These are phyloP conservation scores for Eupithecia insigniata DNA, from an alignment of 2,888 invertebrate species.

Conservation along the genomic window DNA sequence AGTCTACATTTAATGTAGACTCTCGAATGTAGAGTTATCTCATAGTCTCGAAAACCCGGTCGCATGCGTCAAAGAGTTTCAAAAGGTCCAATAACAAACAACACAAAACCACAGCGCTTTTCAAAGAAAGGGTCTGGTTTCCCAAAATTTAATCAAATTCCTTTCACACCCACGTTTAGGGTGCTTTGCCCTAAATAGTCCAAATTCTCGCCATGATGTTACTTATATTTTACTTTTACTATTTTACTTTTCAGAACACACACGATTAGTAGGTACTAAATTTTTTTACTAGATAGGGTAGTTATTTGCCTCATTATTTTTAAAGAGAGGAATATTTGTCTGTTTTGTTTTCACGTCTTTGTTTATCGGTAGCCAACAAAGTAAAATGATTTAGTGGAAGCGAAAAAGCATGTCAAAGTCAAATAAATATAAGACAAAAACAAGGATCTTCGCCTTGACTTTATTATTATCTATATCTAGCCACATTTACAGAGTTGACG, in stretches of 20 bases:
- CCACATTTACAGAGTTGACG: not conserved
- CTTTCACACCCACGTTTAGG: slow-evolving; percentile 4
- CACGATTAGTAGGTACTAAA: not conserved
- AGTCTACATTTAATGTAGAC: no score
- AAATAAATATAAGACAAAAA: slow-evolving; percentile 10
- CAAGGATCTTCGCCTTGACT: slow-evolving; percentile 21
- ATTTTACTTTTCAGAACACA: not conserved
- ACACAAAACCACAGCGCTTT: not conserved
- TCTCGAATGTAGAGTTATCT: no score
- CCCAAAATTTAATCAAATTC: slow-evolving; percentile 4
- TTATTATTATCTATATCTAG: slow-evolving; percentile 8
- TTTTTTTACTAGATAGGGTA: not conserved
- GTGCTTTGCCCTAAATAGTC: not conserved
- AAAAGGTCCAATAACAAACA: slow-evolving; percentile 2
- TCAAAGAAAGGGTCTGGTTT: not conserved
- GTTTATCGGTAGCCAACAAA: not conserved
- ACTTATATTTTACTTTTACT: not conserved
- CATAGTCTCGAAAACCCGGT: not conserved
- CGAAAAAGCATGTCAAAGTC: slow-evolving; percentile 7
- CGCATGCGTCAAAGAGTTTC: not conserved
- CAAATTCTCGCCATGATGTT: not conserved
- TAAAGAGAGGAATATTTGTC: not conserved
- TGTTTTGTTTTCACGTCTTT: not conserved
- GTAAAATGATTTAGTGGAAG: slow-evolving; percentile 7
- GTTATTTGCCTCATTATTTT: not conserved